Evolutionary conservation across 30 jellyfish, hydroid and myxozoan species (phyloP), one percentile per base, ranked within the genome.

Genomic region (Catostylus mosaicus): DNA sequence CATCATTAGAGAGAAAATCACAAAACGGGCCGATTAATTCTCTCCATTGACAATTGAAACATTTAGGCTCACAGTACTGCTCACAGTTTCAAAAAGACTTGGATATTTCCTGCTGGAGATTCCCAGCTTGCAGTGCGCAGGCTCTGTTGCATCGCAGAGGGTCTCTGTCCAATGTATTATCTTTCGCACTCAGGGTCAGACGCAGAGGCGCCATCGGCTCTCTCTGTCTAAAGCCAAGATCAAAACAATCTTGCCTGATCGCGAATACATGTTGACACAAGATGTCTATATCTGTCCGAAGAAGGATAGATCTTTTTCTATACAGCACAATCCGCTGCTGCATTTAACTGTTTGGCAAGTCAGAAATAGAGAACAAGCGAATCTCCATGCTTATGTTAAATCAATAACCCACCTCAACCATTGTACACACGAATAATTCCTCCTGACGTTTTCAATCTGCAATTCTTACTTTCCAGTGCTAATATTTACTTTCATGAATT

Each of bases 191-290:
- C 26, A 73, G 91, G 88, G 96, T 87, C 88, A 87, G 96, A 87
- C 96, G 46, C 38, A 2, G 46, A 40, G 96, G 96, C 90, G 96
- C 96, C 96, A 68, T n/a, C 96, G 96, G 96, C 88, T 27, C 90
- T 77, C 96, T 86, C 51, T 75, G 96, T 86, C 96, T 75, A 83
- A 85, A 73, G 73, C 84, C 37, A 5, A 45, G 96, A 86, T 76
- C 72, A 77, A 73, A 76, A 77, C 60, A 76, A 71, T 84, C 68
- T 74, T 40, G 72, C 89, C 51, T 75, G 96, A 86, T 72, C 70
- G 60, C 59, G 71, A 65, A 65, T 72, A 73, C 74, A 77, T 86
- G 96, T 86, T 86, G 96, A 86, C 88, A 86, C 89, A 86, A 86
- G 80, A 72, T 86, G 96, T 86, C 96, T 77, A 63, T 82, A 77